These are phyloP conservation scores for Cyprinodon variegatus DNA, from an alignment of 2,113 vertebrate species.

Conservation along the genomic window DNA sequence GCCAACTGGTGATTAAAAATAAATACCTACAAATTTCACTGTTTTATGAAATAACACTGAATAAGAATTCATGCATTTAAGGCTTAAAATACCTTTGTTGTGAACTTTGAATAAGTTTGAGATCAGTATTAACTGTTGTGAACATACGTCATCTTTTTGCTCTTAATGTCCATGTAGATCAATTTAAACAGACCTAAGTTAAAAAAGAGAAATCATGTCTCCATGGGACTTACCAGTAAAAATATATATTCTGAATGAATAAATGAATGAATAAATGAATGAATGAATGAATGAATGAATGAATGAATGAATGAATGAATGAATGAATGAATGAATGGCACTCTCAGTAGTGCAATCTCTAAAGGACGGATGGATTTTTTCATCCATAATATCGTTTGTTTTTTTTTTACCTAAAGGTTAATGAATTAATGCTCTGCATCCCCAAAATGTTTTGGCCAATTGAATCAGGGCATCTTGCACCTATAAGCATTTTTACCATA, in stretches of 20 bases:
- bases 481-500: background rate
- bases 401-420: background rate
- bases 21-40: background rate
- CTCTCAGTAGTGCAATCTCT: background rate
- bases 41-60: background rate
- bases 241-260: background rate
- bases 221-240: background rate
- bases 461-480: background rate
- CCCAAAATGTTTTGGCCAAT: background rate
- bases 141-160: background rate
- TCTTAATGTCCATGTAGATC: background rate
- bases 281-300: background rate
- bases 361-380: background rate
- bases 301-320: background rate
- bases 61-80: background rate
- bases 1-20: background rate
- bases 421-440: background rate
- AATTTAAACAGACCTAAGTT: no score
- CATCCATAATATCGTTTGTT: background rate
- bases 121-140: background rate
- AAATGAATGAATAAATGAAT: background rate
- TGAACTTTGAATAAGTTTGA: background rate
- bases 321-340: background rate
- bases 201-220: background rate
- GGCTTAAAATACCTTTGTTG: background rate